phyloP scores from a whole-genome alignment of 2,797 vertebrate species.

The Sebastes kiyomatsui region DNA sequence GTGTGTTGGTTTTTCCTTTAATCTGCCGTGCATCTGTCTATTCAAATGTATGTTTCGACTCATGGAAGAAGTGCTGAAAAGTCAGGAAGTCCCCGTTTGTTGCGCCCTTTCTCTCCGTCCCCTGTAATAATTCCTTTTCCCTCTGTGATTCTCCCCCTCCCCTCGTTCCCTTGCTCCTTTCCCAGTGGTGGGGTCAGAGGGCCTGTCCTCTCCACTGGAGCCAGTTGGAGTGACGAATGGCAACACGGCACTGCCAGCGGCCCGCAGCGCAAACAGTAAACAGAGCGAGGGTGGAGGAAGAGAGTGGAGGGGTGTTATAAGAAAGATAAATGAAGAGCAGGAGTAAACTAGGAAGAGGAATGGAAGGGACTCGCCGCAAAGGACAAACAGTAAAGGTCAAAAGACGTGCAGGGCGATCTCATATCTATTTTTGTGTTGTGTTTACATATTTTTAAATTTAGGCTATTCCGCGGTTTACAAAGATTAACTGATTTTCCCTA shows the following conservation, averaged over 20 bases:
- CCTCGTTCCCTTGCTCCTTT: conserved; percentile 38
- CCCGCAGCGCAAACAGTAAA: conserved; percentile 62
- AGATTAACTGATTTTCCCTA: not conserved
- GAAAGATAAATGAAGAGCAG: conserved; percentile 53
- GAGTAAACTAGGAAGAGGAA: conserved; percentile 34
- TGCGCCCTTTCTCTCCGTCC: not conserved
- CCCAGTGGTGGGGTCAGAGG: conserved; percentile 64
- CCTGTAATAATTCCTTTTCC: not conserved
- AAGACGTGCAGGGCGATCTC: conserved; percentile 19
- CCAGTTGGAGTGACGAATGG: conserved; percentile 69
- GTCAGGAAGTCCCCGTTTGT: not conserved
- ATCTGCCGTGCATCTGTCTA: not conserved
- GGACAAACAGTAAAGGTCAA: conserved; percentile 49
- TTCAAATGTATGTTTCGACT: not conserved
- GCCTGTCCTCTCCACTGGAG: conserved; percentile 69
- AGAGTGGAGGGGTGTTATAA: conserved; percentile 38
- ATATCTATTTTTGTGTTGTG: conserved; percentile 19
- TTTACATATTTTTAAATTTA: conserved; percentile 8
- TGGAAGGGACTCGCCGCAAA: conserved; percentile 13
- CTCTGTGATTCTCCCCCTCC: conserved; percentile 10
- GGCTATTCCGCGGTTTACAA: not conserved
- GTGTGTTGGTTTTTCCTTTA: not conserved
- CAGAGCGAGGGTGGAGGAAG: conserved; percentile 51
- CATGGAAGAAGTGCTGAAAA: not conserved
- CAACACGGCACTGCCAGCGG: conserved; percentile 57